These are phyloP conservation scores for Aspidoscelis tigris DNA, from an alignment of 2,113 vertebrate genomes.

Conservation along the genomic window DNA sequence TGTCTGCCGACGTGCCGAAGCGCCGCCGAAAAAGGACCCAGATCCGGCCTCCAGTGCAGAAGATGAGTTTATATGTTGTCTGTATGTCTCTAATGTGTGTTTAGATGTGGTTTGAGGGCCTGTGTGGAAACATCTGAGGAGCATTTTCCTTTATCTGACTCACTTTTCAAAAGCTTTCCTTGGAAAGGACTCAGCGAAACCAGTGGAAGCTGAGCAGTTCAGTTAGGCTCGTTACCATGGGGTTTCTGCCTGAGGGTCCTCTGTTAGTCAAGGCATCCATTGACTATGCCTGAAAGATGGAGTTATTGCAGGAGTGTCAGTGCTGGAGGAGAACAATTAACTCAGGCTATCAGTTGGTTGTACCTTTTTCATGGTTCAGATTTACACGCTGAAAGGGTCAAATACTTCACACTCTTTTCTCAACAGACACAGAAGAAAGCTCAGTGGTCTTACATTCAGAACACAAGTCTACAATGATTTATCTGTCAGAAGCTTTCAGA, in stretches of 20 bases:
- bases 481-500: slow-evolving; percentile 73
- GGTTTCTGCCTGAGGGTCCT: slow-evolving; percentile 11
- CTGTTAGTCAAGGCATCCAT: slow-evolving; percentile 34
- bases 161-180: slow-evolving; percentile 23
- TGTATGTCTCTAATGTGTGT: too few species aligned
- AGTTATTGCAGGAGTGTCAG: slow-evolving; percentile 26
- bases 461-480: slow-evolving; percentile 69
- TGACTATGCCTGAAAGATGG: slow-evolving; percentile 48
- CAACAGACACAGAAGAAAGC: slow-evolving; percentile 45
- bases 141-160: not conserved
- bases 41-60: too few species aligned
- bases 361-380: slow-evolving; percentile 48
- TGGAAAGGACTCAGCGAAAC: slow-evolving; percentile 11
- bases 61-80: too few species aligned
- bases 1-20: too few species aligned
- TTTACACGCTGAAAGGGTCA: slow-evolving; percentile 60
- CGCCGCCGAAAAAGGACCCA: too few species aligned
- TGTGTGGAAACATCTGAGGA: not conserved
- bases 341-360: slow-evolving; percentile 41
- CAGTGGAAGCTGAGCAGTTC: slow-evolving; percentile 16
- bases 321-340: slow-evolving; percentile 56
- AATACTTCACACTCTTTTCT: slow-evolving; percentile 58
- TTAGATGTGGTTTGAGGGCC: too few species aligned
- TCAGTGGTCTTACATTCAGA: slow-evolving; percentile 63
- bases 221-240: slow-evolving; percentile 28